These are phyloP conservation scores for Cromileptes altivelis DNA, from an alignment of 2,113 vertebrate genomes.

Conservation along the genomic window DNA sequence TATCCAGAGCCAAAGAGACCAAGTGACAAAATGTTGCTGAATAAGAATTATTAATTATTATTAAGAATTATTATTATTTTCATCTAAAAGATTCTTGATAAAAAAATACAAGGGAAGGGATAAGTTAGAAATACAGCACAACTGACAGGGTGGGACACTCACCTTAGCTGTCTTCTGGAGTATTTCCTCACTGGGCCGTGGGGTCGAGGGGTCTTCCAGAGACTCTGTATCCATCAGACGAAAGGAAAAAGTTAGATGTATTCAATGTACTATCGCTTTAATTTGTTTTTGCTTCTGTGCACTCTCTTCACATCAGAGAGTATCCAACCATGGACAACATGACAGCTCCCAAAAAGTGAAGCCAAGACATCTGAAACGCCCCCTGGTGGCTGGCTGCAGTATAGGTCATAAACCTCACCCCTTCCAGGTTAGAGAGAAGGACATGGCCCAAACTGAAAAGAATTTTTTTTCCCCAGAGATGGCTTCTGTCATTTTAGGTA, in stretches of 20 bases:
- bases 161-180: constrained; percentile 96
- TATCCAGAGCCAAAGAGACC: neutral
- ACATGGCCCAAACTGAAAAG: too few species aligned
- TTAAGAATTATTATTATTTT: neutral
- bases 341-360: too few species aligned
- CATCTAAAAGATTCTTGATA: neutral
- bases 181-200: constrained; percentile 79
- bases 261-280: neutral
- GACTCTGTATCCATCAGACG: constrained; percentile 24
- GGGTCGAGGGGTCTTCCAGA: constrained; percentile 37
- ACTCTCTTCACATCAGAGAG: neutral
- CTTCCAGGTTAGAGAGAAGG: too few species aligned
- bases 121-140: neutral
- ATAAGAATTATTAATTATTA: neutral
- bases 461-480: too few species aligned
- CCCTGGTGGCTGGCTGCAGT: too few species aligned
- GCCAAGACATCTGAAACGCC: too few species aligned
- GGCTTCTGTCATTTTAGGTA: too few species aligned
- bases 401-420: too few species aligned
- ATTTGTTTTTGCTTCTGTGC: neutral
- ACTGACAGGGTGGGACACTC: constrained; percentile 42
- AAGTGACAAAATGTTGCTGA: neutral
- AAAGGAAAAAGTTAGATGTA: constrained; percentile 5
- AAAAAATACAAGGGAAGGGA: neutral
- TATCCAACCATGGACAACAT: too few species aligned